Conservation (phyloP, 2,888 invertebrate genomes). For the Synergus japonicus region DNA sequence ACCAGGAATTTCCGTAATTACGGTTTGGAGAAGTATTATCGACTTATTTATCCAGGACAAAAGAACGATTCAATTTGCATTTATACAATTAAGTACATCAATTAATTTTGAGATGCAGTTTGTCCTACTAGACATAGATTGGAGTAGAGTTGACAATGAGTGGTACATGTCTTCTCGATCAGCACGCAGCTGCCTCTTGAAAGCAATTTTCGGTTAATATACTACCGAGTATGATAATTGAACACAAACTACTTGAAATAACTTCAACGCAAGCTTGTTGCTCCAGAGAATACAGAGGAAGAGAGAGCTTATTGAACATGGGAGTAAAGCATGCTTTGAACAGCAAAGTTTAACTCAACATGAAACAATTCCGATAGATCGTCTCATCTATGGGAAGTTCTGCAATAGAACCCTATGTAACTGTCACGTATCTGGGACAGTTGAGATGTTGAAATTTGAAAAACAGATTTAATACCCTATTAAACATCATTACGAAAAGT, state of each 20-base stretch:
- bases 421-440: neutral
- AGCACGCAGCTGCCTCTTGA: constrained; percentile 7
- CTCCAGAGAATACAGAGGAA: constrained; percentile 45
- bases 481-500: neutral
- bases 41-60: too few relatives aligned
- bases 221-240: constrained; percentile 48
- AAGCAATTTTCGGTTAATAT: constrained; percentile 39
- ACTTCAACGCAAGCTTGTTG: constrained; percentile 52
- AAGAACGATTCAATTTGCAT: too few relatives aligned
- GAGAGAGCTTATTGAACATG: constrained; percentile 23
- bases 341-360: constrained; percentile 33
- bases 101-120: neutral
- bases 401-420: constrained; percentile 11
- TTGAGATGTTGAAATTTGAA: neutral
- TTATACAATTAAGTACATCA: neutral
- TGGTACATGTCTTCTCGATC: constrained; percentile 16
- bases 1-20: neutral
- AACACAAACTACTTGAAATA: constrained; percentile 53
- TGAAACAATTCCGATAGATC: constrained; percentile 23
- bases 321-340: constrained; percentile 28
- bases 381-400: neutral
- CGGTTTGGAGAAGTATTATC: too few relatives aligned
- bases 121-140: neutral
- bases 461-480: neutral
- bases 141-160: constrained; percentile 14